A percentile compares a stretch with the other conserved stretches of the same genome.
phyloP scores from a whole-genome alignment of 2,797 vertebrate genomes.

The Helicolenus hilgendorfi region DNA sequence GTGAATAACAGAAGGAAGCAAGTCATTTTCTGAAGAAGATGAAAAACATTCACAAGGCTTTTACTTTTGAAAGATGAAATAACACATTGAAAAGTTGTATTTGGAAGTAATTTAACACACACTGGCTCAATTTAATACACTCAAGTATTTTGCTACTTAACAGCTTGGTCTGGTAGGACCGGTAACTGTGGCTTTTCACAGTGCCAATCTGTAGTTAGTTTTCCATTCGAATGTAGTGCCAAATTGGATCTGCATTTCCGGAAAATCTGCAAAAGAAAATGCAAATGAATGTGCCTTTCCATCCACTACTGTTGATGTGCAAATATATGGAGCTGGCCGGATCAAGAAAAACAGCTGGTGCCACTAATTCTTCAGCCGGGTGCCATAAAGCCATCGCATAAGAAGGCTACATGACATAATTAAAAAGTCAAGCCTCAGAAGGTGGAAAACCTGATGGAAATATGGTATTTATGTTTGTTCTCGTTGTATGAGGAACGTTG shows the following conservation, averaged over 20 bases:
- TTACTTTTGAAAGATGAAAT: slow-evolving; percentile 4
- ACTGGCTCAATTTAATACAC: neutral
- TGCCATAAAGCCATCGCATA: neutral
- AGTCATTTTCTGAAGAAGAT: neutral
- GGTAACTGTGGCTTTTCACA: neutral
- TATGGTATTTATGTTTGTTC: neutral
- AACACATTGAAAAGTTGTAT: neutral
- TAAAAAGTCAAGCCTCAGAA: neutral
- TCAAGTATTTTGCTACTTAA: neutral
- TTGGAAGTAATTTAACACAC: neutral
- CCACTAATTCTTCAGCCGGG: neutral
- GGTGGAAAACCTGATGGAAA: neutral
- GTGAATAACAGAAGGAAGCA: neutral
- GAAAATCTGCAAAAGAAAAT: neutral
- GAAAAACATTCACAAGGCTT: neutral
- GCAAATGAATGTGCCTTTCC: neutral
- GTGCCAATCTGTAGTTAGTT: neutral
- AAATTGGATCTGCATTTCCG: neutral
- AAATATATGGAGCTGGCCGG: neutral
- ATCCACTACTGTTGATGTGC: neutral
- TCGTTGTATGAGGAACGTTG: neutral
- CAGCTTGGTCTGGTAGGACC: neutral
- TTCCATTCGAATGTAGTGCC: neutral
- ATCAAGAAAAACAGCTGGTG: neutral
- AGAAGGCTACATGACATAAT: neutral